Conservation (phyloP, 2,797 vertebrate genomes). For the Malurus splendens region DNA sequence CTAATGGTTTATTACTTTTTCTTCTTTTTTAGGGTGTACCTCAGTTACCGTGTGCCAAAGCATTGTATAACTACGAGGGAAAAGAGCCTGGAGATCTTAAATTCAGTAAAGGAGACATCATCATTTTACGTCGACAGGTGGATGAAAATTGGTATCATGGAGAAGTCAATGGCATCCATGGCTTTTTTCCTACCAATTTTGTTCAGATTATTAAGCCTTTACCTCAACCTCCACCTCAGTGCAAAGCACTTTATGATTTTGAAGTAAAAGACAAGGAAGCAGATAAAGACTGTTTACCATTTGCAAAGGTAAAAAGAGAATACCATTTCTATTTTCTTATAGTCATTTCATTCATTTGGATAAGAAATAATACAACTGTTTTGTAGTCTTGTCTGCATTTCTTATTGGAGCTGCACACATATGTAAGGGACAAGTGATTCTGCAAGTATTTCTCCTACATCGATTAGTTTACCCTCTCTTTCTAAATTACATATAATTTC, state of each 20-base stretch:
- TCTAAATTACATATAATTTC: background rate
- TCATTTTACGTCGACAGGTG: conserved; percentile 95
- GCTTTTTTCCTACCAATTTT: conserved; percentile 98
- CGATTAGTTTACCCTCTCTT: background rate
- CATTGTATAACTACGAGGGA: conserved; percentile 96
- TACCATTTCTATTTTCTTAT: background rate
- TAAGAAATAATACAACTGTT: background rate
- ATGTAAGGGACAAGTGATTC: background rate
- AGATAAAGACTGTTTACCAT: conserved; percentile 97
- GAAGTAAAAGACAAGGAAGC: conserved; percentile 99
- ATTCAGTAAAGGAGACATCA: conserved; percentile 95
- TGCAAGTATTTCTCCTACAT: background rate
- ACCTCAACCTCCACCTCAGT: conserved; percentile 95
- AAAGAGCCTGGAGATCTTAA: conserved; percentile 97
- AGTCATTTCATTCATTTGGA: background rate
- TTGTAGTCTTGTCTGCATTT: background rate
- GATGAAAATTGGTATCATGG: conserved; percentile 99
- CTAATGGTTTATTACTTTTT: background rate
- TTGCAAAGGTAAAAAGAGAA: conserved; percentile 84
- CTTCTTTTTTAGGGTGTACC: conserved; percentile 80
- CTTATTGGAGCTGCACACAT: background rate
- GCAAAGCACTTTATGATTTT: conserved; percentile 98
- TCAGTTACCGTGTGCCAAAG: conserved; percentile 97
- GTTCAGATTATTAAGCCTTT: conserved; percentile 97
- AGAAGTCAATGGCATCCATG: conserved; percentile 91